Percentiles rank a stretch among this genome's conserved stretches.
Conservation (phyloP, 2,797 vertebrate species). For the Nothura maculosa region DNA sequence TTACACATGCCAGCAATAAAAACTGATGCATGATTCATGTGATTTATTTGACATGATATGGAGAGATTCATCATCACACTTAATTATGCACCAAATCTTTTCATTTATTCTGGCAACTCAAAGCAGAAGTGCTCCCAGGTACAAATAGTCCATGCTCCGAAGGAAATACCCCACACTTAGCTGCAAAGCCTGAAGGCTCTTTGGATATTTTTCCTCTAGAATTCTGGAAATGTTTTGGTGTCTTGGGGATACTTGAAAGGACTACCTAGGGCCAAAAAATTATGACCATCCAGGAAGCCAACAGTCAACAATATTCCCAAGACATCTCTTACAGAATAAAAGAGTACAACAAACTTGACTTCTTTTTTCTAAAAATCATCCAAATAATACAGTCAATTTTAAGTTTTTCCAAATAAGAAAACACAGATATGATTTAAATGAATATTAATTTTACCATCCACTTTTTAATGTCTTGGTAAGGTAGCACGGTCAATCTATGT, state of each 20-base stretch:
- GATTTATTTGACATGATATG: accelerated
- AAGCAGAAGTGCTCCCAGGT: neutral
- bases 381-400: neutral
- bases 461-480: neutral
- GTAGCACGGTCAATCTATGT: neutral
- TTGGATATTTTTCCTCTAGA: neutral
- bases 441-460: neutral
- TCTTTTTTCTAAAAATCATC: neutral
- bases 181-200: neutral
- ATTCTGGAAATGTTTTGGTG: neutral
- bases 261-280: neutral
- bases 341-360: neutral
- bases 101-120: neutral
- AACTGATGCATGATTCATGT: neutral
- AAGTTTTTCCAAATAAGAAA: neutral
- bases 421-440: neutral
- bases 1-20: neutral
- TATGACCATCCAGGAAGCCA: neutral
- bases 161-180: accelerated
- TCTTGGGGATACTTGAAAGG: neutral
- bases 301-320: neutral
- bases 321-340: neutral
- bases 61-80: neutral
- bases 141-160: neutral
- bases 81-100: neutral